These are phyloP conservation scores for Gonioctena quinquepunctata DNA, from an alignment of 1,140 invertebrate genomes.

Conservation along the genomic window DNA sequence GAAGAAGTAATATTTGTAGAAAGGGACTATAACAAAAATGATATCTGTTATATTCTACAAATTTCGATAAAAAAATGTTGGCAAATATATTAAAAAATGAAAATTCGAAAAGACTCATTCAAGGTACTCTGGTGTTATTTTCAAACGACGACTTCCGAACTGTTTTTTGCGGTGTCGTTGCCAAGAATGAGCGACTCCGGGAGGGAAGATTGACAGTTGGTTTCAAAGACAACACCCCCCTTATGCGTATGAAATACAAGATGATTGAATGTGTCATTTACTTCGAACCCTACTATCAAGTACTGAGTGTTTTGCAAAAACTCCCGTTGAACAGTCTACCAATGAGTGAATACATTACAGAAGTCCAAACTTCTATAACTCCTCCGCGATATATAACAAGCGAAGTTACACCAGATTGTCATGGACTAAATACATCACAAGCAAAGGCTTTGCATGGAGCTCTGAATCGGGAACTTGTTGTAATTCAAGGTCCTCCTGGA, in stretches of 20 bases:
- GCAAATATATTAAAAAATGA: conserved; percentile 43
- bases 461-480: conserved; percentile 65
- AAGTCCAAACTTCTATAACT: conserved; percentile 50
- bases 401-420: conserved; percentile 32
- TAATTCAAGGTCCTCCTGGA: conserved; percentile 78
- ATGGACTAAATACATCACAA: conserved; percentile 63
- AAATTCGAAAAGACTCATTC: conserved; percentile 64
- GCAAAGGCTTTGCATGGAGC: conserved; percentile 62
- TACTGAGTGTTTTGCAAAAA: conserved; percentile 62
- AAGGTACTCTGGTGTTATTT: conserved; percentile 74
- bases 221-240: conserved; percentile 50
- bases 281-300: conserved; percentile 69
- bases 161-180: conserved; percentile 69
- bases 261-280: conserved; percentile 72
- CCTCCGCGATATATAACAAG: conserved; percentile 34
- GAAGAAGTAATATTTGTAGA: conserved; percentile 33
- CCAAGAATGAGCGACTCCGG: conserved; percentile 58
- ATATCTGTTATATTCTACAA: conserved; percentile 32
- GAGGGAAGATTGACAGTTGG: conserved; percentile 56
- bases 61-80: conserved; percentile 26
- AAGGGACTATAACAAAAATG: conserved; percentile 32
- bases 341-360: conserved; percentile 63
- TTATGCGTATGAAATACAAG: conserved; percentile 53
- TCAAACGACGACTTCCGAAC: conserved; percentile 69
- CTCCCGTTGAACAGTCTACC: conserved; percentile 61